These are phyloP conservation scores for Channa argus DNA, from an alignment of 2,113 vertebrate genomes.

Conservation along the genomic window DNA sequence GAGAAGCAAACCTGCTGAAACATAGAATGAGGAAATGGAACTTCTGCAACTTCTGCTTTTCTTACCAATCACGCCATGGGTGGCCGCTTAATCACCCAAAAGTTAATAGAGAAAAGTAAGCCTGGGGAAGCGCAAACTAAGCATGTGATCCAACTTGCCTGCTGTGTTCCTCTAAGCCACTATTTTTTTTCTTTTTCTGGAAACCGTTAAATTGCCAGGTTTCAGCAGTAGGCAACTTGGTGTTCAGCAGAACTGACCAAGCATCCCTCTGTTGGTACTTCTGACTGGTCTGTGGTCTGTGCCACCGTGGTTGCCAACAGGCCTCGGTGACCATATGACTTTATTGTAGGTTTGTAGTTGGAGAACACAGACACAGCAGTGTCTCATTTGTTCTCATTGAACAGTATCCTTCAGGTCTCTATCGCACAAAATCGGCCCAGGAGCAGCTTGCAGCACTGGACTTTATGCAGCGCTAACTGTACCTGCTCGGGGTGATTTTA, in stretches of 20 bases:
- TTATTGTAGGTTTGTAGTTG: slow-evolving; percentile 9
- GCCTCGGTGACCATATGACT: slow-evolving; percentile 11
- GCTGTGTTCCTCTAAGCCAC: too few species aligned
- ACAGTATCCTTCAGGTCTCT: too few species aligned
- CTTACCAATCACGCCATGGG: too few species aligned
- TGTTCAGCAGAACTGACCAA: not conserved
- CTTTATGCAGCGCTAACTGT: not conserved
- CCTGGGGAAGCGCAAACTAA: too few species aligned
- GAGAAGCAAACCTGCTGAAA: not conserved
- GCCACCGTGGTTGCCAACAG: not conserved
- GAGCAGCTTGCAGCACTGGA: not conserved
- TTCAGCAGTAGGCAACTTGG: not conserved
- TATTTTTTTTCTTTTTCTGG: not conserved
- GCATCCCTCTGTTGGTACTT: not conserved
- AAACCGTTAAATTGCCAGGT: not conserved
- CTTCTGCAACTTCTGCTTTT: not conserved
- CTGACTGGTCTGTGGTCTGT: not conserved
- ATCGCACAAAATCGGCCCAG: not conserved
- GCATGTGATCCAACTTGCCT: too few species aligned
- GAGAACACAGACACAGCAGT: too few species aligned
- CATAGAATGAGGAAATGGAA: not conserved
- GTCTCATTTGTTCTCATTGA: too few species aligned
- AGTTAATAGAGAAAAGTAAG: too few species aligned
- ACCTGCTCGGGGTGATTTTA: not conserved
- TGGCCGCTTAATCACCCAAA: too few species aligned